These are phyloP conservation scores for Philonicus albiceps DNA, from an alignment of 2,888 invertebrate genomes.

Conservation along the genomic window DNA sequence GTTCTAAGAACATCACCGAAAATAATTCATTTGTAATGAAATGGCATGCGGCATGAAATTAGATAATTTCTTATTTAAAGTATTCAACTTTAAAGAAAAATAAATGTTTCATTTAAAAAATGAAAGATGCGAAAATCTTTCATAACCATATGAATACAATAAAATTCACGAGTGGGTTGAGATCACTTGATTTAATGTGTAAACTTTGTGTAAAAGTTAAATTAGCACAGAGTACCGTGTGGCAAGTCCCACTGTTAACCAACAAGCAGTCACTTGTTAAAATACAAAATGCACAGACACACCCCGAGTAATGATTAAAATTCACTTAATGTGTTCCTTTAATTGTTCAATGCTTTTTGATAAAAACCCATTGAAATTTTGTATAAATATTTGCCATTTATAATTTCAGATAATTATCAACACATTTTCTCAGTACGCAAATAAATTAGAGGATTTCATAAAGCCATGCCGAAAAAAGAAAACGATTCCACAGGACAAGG, in stretches of 20 bases:
- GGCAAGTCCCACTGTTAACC: not conserved
- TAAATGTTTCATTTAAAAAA: not conserved
- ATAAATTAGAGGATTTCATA: not conserved
- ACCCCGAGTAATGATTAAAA: conserved; percentile 27
- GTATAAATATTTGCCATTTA: not conserved
- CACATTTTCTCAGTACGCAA: not conserved
- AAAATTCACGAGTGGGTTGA: not conserved
- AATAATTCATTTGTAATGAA: not conserved
- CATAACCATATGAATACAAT: not conserved
- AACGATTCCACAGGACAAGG: not conserved
- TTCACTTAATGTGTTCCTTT: not conserved
- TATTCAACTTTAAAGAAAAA: not conserved
- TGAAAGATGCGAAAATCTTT: not conserved
- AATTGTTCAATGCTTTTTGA: not conserved
- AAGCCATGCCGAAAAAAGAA: not conserved
- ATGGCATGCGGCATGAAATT: not conserved
- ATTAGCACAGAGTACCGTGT: not conserved
- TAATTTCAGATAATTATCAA: conserved; percentile 28
- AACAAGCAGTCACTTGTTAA: not conserved
- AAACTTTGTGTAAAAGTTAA: not conserved
- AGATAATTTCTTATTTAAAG: not conserved
- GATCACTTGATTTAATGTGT: not conserved
- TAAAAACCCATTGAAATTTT: not conserved
- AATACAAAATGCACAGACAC: conserved; percentile 21
- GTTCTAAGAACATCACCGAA: not conserved